Evolutionary conservation across 1,140 invertebrate species (phyloP).

Genomic region (Conopomorpha cramerella): DNA sequence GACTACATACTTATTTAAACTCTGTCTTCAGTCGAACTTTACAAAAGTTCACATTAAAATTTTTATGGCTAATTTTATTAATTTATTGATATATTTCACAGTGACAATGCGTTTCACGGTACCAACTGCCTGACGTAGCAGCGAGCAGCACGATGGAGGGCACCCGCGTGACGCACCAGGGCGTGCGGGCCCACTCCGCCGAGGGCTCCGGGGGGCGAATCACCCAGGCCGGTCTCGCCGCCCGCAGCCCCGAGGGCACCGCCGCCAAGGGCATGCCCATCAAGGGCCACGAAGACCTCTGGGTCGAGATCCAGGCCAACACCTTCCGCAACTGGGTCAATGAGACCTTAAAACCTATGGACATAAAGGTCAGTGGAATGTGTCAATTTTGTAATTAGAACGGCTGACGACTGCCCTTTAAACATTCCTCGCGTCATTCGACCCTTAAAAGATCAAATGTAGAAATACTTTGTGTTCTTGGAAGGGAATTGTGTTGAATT

Average conservation of each 20-base stretch:
- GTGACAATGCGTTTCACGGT: too few species aligned
- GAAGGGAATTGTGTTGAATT: too few species aligned
- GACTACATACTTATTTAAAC: too few species aligned
- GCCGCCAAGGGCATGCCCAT: constrained; percentile 92
- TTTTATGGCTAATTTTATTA: too few species aligned
- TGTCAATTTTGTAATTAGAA: background rate
- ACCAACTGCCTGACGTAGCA: too few species aligned
- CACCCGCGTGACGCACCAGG: constrained; percentile 43
- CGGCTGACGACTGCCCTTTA: too few species aligned
- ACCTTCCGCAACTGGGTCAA: constrained; percentile 99
- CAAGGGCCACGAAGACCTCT: constrained; percentile 90
- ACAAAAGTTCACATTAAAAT: too few species aligned
- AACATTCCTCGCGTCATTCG: too few species aligned
- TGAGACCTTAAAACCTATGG: constrained; percentile 80
- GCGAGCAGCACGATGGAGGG: constrained; percentile 43
- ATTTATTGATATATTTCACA: too few species aligned
- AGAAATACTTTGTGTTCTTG: too few species aligned
- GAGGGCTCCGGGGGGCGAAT: constrained; percentile 53
- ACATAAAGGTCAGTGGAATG: constrained; percentile 65
- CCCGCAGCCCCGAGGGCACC: constrained; percentile 87
- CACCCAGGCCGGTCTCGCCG: constrained; percentile 75
- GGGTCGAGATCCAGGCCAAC: constrained; percentile 96
- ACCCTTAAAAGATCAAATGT: too few species aligned
- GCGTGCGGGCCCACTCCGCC: constrained; percentile 39
- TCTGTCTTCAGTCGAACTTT: too few species aligned